Percentiles rank a stretch among this genome's conserved stretches.
Evolutionary conservation across 2,797 vertebrate genomes (phyloP).

Genomic region (Chromis chromis): DNA sequence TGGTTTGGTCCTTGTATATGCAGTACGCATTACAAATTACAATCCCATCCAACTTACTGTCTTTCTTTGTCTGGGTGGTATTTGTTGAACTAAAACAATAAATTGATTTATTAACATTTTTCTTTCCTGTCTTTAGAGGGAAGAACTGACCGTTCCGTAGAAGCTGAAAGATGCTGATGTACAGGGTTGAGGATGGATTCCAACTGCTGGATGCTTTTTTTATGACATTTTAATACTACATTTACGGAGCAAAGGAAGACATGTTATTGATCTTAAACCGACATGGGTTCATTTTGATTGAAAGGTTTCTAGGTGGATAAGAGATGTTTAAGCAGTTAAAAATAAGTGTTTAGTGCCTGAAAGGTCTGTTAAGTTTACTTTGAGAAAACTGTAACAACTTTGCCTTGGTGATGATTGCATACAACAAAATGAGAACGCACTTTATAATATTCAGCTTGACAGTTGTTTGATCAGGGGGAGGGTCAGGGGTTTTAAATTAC

Average conservation of each 20-base stretch:
- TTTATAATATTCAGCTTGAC: slow-evolving; percentile 71
- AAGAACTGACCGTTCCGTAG: slow-evolving; percentile 68
- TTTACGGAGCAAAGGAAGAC: slow-evolving; percentile 62
- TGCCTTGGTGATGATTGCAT: slow-evolving; percentile 62
- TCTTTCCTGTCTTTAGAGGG: slow-evolving; percentile 69
- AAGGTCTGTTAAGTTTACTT: slow-evolving; percentile 28
- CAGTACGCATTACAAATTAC: slow-evolving; percentile 17
- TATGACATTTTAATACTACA: slow-evolving; percentile 57
- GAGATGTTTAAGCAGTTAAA: slow-evolving; percentile 6
- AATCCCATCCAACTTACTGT: not conserved
- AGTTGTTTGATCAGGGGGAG: slow-evolving; percentile 29
- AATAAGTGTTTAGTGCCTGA: slow-evolving; percentile 55
- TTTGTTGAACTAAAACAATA: not conserved
- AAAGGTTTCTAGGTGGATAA: not conserved
- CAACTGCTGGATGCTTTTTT: slow-evolving; percentile 36
- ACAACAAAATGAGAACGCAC: slow-evolving; percentile 67
- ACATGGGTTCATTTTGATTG: slow-evolving; percentile 32
- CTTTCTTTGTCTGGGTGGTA: slow-evolving; percentile 1
- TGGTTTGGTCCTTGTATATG: slow-evolving; percentile 30
- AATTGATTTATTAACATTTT: not conserved
- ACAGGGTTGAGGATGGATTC: slow-evolving; percentile 21
- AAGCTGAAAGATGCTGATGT: slow-evolving; percentile 78
- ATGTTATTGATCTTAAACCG: slow-evolving; percentile 38
- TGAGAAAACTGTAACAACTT: slow-evolving; percentile 40
- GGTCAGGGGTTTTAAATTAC: slow-evolving; percentile 25